These are phyloP conservation scores for Takifugu rubripes DNA, from an alignment of 2,797 vertebrate species.

Conservation along the genomic window DNA sequence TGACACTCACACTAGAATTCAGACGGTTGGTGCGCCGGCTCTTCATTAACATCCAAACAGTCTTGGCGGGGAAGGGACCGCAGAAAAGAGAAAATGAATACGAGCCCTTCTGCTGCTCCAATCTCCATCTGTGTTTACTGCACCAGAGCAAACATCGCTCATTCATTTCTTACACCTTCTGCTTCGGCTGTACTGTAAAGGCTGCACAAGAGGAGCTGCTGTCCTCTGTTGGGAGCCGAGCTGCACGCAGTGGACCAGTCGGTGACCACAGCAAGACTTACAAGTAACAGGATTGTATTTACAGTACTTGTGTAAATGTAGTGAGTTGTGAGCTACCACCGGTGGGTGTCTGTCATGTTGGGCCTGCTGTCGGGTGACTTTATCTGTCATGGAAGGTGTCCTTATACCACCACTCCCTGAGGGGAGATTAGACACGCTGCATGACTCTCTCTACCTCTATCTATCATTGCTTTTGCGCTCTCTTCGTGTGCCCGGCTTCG, in stretches of 20 bases:
- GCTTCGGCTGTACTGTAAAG: not conserved
- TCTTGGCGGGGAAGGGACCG: constrained; percentile 15
- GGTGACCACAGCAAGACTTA: not conserved
- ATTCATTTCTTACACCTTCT: constrained; percentile 20
- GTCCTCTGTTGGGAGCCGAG: constrained; percentile 8
- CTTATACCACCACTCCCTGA: constrained; percentile 49
- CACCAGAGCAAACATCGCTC: constrained; percentile 26
- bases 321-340: not conserved
- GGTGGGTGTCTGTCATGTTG: constrained; percentile 44
- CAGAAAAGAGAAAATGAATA: constrained; percentile 18
- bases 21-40: not conserved
- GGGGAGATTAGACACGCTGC: constrained; percentile 67
- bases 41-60: constrained; percentile 14
- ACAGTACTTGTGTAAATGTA: not conserved
- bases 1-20: not conserved
- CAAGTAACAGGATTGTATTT: not conserved
- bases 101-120: constrained; percentile 29
- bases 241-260: not conserved
- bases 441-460: constrained; percentile 43
- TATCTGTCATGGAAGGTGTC: constrained; percentile 61
- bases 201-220: no score
- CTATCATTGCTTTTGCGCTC: constrained; percentile 19
- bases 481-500: constrained; percentile 25
- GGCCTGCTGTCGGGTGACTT: constrained; percentile 49
- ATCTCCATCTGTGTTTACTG: constrained; percentile 33